These are phyloP conservation scores for Siniperca obscura DNA, from an alignment of 2,797 vertebrate genomes.

Conservation along the genomic window DNA sequence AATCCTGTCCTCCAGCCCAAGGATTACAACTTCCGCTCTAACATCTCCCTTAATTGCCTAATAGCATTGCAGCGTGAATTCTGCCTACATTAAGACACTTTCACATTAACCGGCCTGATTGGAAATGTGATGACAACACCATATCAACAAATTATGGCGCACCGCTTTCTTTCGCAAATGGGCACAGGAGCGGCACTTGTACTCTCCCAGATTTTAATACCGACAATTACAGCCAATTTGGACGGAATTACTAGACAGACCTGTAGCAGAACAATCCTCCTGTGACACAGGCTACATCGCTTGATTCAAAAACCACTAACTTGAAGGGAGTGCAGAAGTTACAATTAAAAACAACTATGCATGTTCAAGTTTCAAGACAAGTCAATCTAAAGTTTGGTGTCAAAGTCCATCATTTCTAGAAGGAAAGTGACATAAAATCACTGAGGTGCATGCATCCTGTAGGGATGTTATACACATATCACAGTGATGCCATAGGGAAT, in stretches of 20 bases:
- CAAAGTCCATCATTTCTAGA: neutral
- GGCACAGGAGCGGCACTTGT: constrained; percentile 93
- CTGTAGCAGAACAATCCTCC: constrained; percentile 83
- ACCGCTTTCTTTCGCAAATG: constrained; percentile 91
- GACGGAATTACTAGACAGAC: constrained; percentile 87
- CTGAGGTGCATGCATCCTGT: no score
- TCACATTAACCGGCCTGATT: constrained; percentile 95
- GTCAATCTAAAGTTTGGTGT: constrained; percentile 35
- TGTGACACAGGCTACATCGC: constrained; percentile 78
- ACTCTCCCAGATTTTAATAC: constrained; percentile 96
- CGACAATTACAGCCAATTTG: constrained; percentile 98
- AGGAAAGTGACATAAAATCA: neutral
- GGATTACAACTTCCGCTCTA: constrained; percentile 95
- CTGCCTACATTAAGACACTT: constrained; percentile 97
- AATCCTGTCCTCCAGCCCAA: constrained; percentile 86
- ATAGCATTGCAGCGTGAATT: constrained; percentile 98
- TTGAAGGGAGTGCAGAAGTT: constrained; percentile 18
- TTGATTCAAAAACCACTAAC: constrained; percentile 38
- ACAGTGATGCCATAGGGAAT: neutral
- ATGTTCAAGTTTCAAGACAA: constrained; percentile 19
- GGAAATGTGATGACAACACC: constrained; percentile 98
- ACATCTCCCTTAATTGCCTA: constrained; percentile 97
- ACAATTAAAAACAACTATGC: constrained; percentile 17
- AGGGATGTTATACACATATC: neutral
- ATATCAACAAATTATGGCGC: constrained; percentile 94